Percentiles rank a stretch among this genome's conserved stretches.
phyloP scores from a whole-genome alignment of 2,113 vertebrate species.

The Microcebus tavaratra region DNA sequence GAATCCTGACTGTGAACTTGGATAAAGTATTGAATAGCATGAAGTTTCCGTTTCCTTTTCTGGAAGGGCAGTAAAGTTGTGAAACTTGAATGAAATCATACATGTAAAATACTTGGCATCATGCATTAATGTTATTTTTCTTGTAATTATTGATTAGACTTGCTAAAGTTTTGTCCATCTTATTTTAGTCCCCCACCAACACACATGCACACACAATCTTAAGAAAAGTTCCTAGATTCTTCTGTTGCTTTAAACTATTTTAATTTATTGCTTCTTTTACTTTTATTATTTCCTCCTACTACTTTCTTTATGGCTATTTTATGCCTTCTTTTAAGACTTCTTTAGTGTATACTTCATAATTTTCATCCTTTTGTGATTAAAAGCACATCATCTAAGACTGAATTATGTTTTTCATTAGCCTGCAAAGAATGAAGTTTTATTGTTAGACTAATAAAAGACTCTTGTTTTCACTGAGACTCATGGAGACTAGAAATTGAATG shows the following conservation, averaged over 20 bases:
- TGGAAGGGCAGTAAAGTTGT: neutral
- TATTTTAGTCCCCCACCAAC: neutral
- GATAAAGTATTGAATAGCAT: neutral
- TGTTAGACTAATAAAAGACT: neutral
- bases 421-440: neutral
- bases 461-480: neutral
- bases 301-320: neutral
- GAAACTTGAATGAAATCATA: neutral
- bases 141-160: neutral
- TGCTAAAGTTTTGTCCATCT: neutral
- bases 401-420: slow-evolving; percentile 2
- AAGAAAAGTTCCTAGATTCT: neutral
- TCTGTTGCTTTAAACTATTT: neutral
- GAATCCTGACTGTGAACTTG: neutral
- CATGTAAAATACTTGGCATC: neutral
- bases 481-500: neutral
- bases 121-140: neutral
- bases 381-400: neutral
- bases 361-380: slow-evolving; percentile 4
- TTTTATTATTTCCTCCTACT: neutral
- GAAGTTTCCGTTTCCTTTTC: neutral
- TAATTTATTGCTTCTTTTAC: neutral
- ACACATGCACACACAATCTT: neutral
- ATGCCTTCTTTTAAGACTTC: neutral
- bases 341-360: neutral